Evolutionary conservation across 2,888 invertebrate species (phyloP).

Genomic region (Anodontia alba): DNA sequence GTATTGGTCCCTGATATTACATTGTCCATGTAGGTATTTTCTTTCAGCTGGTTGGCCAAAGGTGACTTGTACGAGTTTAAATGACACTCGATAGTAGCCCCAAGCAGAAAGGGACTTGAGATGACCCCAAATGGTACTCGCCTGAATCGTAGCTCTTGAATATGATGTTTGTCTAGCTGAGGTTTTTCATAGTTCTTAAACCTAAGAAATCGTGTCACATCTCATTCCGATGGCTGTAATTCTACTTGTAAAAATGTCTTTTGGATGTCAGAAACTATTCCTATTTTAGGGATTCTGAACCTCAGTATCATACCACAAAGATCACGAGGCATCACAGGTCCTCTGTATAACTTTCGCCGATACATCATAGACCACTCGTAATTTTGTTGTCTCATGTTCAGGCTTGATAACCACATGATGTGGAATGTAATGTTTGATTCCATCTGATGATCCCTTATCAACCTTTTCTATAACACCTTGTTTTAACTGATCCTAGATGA

Average conservation of each 20-base stretch:
- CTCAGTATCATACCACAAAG: conserved; percentile 28
- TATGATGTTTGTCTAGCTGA: not conserved
- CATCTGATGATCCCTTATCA: not conserved
- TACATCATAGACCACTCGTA: conserved; percentile 20
- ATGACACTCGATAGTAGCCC: conserved; percentile 3
- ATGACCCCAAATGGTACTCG: conserved; percentile 21
- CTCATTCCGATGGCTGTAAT: conserved; percentile 16
- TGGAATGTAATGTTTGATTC: conserved; percentile 28
- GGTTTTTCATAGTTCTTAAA: conserved; percentile 15
- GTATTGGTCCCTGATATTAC: not conserved
- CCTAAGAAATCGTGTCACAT: conserved; percentile 31
- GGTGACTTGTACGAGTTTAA: not conserved
- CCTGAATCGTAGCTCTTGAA: conserved; percentile 17
- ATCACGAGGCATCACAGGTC: conserved; percentile 28
- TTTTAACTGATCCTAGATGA: conserved; percentile 31
- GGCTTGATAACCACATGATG: conserved; percentile 37
- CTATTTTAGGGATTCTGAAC: conserved; percentile 25
- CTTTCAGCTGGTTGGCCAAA: not conserved
- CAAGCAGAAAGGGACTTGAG: conserved; percentile 25
- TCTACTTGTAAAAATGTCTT: conserved; percentile 28
- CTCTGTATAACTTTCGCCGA: conserved; percentile 31
- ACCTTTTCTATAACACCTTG: conserved; percentile 41
- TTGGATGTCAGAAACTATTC: conserved; percentile 26
- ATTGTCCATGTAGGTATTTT: not conserved
- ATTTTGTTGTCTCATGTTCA: conserved; percentile 16